phyloP scores from a whole-genome alignment of 2,113 vertebrate genomes.

The Monopterus albus region DNA sequence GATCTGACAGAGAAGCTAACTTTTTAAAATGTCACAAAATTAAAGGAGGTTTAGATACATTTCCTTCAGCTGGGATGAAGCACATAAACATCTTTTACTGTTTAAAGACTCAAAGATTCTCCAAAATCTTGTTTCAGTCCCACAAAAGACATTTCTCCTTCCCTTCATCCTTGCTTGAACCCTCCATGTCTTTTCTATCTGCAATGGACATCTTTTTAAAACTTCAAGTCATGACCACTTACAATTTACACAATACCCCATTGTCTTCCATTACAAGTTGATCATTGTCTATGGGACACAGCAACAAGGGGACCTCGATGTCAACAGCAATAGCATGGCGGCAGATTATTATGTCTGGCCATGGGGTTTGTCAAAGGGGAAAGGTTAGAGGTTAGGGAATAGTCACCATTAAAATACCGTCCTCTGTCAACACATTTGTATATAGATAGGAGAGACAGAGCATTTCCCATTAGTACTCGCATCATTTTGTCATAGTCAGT shows the following conservation, averaged over 20 bases:
- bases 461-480: constrained; percentile 45
- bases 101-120: neutral
- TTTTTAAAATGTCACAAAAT: neutral
- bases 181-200: constrained; percentile 24
- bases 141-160: neutral
- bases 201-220: constrained; percentile 49
- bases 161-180: neutral
- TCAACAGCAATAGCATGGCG: constrained; percentile 58
- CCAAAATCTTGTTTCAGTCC: neutral
- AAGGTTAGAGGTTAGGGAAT: constrained; percentile 66
- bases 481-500: constrained; percentile 40
- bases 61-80: neutral
- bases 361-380: constrained; percentile 58
- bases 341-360: constrained; percentile 69
- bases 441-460: constrained; percentile 55
- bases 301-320: constrained; percentile 66
- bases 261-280: constrained; percentile 63
- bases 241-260: constrained; percentile 36
- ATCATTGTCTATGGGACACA: constrained; percentile 58
- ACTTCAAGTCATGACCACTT: constrained; percentile 44
- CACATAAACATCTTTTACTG: neutral
- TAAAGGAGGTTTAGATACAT: neutral
- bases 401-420: constrained; percentile 65
- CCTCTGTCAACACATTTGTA: constrained; percentile 78
- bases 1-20: neutral